These are phyloP conservation scores for Fistularia tabacaria DNA, from an alignment of 2,797 vertebrate genomes.

Conservation along the genomic window DNA sequence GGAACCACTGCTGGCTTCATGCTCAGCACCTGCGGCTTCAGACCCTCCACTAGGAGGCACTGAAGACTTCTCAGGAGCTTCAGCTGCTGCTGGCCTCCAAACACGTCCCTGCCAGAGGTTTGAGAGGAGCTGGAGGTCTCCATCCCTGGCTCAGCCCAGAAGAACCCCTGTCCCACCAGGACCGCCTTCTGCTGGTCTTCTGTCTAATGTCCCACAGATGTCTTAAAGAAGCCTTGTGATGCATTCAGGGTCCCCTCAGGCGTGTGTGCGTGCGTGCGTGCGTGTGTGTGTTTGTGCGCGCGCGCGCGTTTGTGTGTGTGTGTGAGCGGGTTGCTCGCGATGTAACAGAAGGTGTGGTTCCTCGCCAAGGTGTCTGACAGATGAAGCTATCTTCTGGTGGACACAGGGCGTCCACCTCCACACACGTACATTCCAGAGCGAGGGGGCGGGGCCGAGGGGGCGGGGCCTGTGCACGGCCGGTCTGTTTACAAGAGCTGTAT, in stretches of 20 bases:
- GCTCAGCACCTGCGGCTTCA: too few relatives aligned
- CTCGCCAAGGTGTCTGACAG: conserved; percentile 8
- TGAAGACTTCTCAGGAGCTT: too few relatives aligned
- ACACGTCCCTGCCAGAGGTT: too few relatives aligned
- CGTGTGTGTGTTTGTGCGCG: too few relatives aligned
- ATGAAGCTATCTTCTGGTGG: conserved; percentile 27
- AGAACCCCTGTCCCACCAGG: not conserved
- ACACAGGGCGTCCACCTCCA: conserved; percentile 53
- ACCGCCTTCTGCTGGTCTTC: not conserved
- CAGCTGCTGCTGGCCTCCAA: too few relatives aligned
- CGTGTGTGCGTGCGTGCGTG: not conserved
- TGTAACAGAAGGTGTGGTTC: not conserved
- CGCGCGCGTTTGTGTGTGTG: too few relatives aligned
- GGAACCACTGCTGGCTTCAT: too few relatives aligned
- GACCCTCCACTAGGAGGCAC: too few relatives aligned
- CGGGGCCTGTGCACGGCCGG: conserved; percentile 59
- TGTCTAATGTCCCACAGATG: conserved; percentile 45
- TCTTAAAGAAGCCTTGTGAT: conserved; percentile 44
- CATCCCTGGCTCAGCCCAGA: too few relatives aligned
- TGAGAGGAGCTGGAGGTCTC: too few relatives aligned
- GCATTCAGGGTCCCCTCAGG: conserved; percentile 32
- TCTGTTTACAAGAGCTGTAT: conserved; percentile 88
- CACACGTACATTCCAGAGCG: conserved; percentile 78
- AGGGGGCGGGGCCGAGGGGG: conserved; percentile 57
- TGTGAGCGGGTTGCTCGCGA: not conserved